Conservation (phyloP, 1,140 invertebrate genomes). For the Vanessa atalanta region DNA sequence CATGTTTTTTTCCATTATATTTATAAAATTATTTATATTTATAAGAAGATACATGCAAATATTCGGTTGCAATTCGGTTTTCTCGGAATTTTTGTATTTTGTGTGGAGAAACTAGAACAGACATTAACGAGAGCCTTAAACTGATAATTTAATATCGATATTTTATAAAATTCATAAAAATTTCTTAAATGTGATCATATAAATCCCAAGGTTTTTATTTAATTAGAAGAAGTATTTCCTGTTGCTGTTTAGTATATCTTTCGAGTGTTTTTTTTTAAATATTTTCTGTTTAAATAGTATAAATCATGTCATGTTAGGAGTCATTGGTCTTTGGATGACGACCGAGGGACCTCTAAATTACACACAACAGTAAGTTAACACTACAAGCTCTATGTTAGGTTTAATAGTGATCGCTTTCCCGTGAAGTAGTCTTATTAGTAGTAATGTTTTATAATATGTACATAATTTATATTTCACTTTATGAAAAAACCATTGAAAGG, state of each 20-base stretch:
- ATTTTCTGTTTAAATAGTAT: background rate
- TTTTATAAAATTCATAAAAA: too few relatives aligned
- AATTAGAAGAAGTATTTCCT: too few relatives aligned
- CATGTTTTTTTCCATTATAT: background rate
- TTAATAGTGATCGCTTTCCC: constrained; percentile 48
- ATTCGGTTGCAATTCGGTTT: too few relatives aligned
- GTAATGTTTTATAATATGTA: background rate
- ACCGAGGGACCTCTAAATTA: constrained; percentile 79
- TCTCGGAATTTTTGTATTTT: too few relatives aligned
- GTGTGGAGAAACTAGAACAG: too few relatives aligned
- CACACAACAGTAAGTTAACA: constrained; percentile 75
- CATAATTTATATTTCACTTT: background rate
- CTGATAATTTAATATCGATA: too few relatives aligned
- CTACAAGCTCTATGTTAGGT: constrained; percentile 37
- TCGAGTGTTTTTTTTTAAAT: background rate
- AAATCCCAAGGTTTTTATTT: too few relatives aligned
- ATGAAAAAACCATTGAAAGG: background rate
- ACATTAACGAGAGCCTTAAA: too few relatives aligned
- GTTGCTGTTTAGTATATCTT: too few relatives aligned
- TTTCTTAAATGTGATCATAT: too few relatives aligned
- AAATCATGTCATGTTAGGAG: background rate
- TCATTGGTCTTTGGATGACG: constrained; percentile 14
- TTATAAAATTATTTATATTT: background rate
- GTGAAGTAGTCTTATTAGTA: constrained; percentile 31
- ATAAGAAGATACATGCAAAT: background rate